Evolutionary conservation across 2,113 vertebrate genomes (phyloP), one percentile per base, ranked within the genome.

Genomic region (Crotalus horridus): DNA sequence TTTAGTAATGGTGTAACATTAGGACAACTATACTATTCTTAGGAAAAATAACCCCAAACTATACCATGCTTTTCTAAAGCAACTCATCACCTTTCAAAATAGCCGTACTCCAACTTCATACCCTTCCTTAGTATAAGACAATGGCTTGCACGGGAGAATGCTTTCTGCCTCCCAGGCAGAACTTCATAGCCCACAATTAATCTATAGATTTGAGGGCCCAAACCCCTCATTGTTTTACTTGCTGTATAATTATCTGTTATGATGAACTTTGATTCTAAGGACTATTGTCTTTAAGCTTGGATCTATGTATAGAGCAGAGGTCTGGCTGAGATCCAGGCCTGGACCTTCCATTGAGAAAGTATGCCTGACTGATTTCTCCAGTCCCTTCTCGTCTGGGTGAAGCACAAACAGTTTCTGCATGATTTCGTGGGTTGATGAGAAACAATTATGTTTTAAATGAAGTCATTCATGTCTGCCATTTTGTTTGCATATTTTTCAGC

Each of bases 351-450:
- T 97, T 98, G 97, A 97, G 96, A 97, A 96, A 96, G 97, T 96
- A 96, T 98, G 97, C 97, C 97, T 98, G 97, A 98, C 94, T 98
- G 97, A 97, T 98, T 98, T 97, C 96, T 97, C 96, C 95, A 95
- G 96, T 97, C 96, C 97, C 96, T 97, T 96, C 95, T 95, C 7
- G 95, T 94, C 97, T 97, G 97, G 93, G 95, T 97, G 97, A 98
- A 97, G 97, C 97, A 97, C 96, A 96, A 97, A 96, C 97, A 97
- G 97, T 98, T 98, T 98, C 98, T 98, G 98, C 98, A 98, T 98
- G 98, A 98, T 98, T 98, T 98, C 97, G 98, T 98, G 97, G 97
- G 98, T 98, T 98, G 98, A 98, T 98, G 98, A 98, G 98, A 97
- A 98, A 97, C 97, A 98, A 98, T 98, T 98, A 98, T 97, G 97